These are phyloP conservation scores for Sepiola atlantica DNA, from an alignment of 2,888 invertebrate species.

Conservation along the genomic window DNA sequence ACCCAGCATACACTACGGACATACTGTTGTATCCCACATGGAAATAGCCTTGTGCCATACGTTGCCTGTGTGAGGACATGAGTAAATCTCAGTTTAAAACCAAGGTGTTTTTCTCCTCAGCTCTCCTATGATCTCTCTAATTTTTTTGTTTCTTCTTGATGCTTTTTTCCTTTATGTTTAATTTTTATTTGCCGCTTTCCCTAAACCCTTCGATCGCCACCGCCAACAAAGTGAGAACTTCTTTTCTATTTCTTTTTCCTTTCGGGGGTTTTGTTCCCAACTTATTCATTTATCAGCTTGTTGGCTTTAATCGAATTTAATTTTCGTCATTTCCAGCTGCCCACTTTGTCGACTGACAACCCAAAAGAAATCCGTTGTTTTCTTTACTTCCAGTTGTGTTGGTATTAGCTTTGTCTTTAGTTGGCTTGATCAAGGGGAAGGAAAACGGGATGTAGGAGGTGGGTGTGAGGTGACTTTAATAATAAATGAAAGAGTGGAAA, in stretches of 20 bases:
- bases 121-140: neutral
- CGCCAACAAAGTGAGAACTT: neutral
- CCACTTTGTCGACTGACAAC: neutral
- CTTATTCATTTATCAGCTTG: conserved; percentile 16
- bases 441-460: neutral
- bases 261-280: neutral
- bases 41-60: no score
- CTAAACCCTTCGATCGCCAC: conserved; percentile 32
- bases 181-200: neutral
- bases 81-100: neutral
- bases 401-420: neutral
- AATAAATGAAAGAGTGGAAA: no score
- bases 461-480: no score
- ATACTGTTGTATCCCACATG: no score
- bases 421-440: conserved; percentile 1
- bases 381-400: neutral
- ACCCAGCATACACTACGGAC: no score
- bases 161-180: neutral
- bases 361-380: neutral
- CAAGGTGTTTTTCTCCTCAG: neutral
- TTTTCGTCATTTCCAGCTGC: conserved; percentile 32
- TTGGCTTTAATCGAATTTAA: conserved; percentile 32
- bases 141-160: neutral
- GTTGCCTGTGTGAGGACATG: no score
- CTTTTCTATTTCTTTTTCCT: neutral